A percentile compares a stretch with the other conserved stretches of the same genome.
These are phyloP conservation scores for Trachops cirrhosus DNA, from an alignment of 2,797 vertebrate species.

Conservation along the genomic window DNA sequence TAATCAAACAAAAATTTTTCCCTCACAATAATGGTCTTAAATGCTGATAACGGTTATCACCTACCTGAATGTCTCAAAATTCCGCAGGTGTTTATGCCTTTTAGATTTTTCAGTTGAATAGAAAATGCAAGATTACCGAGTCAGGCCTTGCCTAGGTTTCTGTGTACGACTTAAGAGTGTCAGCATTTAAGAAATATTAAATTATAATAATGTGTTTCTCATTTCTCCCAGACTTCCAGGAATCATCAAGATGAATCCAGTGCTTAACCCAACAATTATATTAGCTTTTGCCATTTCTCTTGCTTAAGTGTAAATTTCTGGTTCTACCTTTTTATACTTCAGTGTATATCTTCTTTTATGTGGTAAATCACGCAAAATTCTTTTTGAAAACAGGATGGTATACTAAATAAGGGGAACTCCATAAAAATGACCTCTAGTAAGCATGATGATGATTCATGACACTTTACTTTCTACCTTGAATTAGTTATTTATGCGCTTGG, in stretches of 20 bases:
- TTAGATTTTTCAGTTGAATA: background rate
- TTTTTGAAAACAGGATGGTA: background rate
- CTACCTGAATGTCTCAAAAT: background rate
- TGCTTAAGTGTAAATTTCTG: background rate
- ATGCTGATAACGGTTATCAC: background rate
- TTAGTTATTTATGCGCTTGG: conserved; percentile 38
- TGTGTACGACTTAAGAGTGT: background rate
- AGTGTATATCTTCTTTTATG: background rate
- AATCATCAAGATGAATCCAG: background rate
- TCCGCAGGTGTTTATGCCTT: background rate
- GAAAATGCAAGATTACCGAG: background rate
- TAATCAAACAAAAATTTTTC: background rate
- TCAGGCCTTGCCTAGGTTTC: background rate
- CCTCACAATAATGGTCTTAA: background rate
- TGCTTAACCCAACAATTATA: background rate
- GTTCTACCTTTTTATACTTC: background rate
- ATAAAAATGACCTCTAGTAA: conserved; percentile 11
- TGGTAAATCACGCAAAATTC: background rate
- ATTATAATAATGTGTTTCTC: background rate
- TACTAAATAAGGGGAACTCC: background rate
- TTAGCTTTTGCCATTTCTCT: background rate
- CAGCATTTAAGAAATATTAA: background rate
- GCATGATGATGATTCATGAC: background rate
- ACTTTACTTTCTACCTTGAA: conserved; percentile 27
- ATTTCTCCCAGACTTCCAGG: background rate